These are phyloP conservation scores for Pyralis farinalis DNA, from an alignment of 2,888 invertebrate genomes.

Conservation along the genomic window DNA sequence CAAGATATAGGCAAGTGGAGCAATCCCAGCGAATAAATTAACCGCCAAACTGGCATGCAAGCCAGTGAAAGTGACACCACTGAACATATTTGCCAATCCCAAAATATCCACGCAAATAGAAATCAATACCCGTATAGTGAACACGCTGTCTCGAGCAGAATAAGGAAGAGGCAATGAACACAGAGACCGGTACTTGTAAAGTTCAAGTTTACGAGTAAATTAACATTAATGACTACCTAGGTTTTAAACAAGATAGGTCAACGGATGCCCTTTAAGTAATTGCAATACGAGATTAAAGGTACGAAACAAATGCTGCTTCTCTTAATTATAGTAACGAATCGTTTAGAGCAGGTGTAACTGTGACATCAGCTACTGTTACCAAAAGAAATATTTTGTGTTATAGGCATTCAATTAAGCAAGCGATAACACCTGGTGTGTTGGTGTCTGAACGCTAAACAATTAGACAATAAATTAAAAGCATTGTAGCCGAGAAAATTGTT, in stretches of 20 bases:
- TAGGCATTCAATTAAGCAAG: background rate
- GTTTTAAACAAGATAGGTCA: conserved; percentile 19
- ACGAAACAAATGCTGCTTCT: background rate
- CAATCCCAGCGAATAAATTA: background rate
- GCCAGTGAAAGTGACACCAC: background rate
- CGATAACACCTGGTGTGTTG: background rate
- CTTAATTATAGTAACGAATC: background rate
- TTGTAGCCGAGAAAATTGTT: too few relatives aligned
- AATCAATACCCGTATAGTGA: background rate
- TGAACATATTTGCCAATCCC: conserved; percentile 2
- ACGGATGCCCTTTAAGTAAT: conserved; percentile 23
- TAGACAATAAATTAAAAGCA: too few relatives aligned
- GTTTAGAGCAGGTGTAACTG: conserved; percentile 2
- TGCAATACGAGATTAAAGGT: background rate
- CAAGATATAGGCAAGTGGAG: background rate
- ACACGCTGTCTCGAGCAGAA: conserved; percentile 1
- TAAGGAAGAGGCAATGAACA: conserved; percentile 12
- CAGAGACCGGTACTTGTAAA: conserved; percentile 17
- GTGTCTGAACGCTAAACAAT: too few relatives aligned
- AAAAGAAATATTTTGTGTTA: background rate
- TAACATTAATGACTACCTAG: conserved; percentile 17
- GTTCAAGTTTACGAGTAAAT: conserved; percentile 27
- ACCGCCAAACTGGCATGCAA: background rate
- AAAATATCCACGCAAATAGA: conserved; percentile 4
- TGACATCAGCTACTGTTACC: background rate